Base-by-base conservation (phyloP, 2,888 invertebrate species). In the Eremobia ochroleuca region DNA sequence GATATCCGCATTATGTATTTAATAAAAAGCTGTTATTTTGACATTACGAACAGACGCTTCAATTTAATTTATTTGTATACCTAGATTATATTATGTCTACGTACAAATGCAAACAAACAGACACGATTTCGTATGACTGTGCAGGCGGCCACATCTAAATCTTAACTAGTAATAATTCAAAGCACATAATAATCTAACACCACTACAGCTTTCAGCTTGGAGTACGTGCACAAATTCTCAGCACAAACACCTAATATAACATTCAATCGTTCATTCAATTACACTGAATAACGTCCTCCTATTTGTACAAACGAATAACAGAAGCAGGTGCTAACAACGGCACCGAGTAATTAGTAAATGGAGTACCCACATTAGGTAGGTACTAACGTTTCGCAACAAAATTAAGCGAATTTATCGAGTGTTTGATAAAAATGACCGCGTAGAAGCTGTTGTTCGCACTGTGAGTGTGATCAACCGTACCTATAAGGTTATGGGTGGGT, bases 231-330 rank as follows among this genome's bases (percentile, higher is more conserved):
- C 31, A 73, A 73, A 52, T 31, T 55, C n/a, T 28, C 15, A 21
- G 34, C 46, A 31, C 46, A 71, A 37, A 59, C 18, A 37, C 28
- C 4, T 49, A 31, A n/a, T 61, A n/a, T 64, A 40, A 65, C 46
- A 37, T 37, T 59, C 2, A 75, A 65, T 40, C 18, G 13, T 68
- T 34, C 31, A 77, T 67, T 52, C 4, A 52, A 68, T 77, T 61
- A 61, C 34, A 49, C 34, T 21, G 15, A 52, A 46, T 40, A 34
- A 34, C 25, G 1, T 43, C 28, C 28, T 66, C 43, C 52, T 52
- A 34, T 65, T 59, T 52, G 15, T 34, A 43, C 25, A 11, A 59
- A 59, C 28, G 59, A 79, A 65, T 25, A 34, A 62, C 37, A 61
- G 21, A 55, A 46, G 43, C 43, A 73, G 43, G 49, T 55, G 21